phyloP scores from a whole-genome alignment of 2,113 vertebrate genomes.

The Epinephelus fuscoguttatus region DNA sequence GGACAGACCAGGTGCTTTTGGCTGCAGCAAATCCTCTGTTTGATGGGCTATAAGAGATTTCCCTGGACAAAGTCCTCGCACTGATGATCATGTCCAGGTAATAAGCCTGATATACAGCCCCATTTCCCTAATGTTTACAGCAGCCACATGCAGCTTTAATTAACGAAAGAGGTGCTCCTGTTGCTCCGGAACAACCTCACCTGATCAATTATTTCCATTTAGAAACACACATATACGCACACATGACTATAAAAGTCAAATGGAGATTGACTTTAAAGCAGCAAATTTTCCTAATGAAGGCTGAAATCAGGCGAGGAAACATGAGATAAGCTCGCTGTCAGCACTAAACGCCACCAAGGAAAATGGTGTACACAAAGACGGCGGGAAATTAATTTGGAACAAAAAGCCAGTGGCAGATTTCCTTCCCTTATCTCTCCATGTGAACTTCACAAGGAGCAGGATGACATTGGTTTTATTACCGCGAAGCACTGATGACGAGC shows the following conservation, averaged over 20 bases:
- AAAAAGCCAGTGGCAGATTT: slow-evolving; percentile 62
- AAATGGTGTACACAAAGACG: slow-evolving; percentile 57
- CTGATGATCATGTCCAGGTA: slow-evolving; percentile 64
- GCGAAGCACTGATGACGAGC: slow-evolving; percentile 65
- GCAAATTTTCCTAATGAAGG: slow-evolving; percentile 57
- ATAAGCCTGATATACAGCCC: slow-evolving; percentile 71
- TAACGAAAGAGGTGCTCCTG: slow-evolving; percentile 64
- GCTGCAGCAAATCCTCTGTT: slow-evolving; percentile 31
- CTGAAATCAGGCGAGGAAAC: slow-evolving; percentile 42
- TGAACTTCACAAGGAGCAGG: slow-evolving; percentile 74
- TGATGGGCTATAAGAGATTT: slow-evolving; percentile 49
- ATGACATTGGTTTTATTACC: slow-evolving; percentile 85
- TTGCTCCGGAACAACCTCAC: slow-evolving; percentile 57
- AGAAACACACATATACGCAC: slow-evolving; percentile 47
- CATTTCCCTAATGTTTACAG: slow-evolving; percentile 72
- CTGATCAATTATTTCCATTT: slow-evolving; percentile 74
- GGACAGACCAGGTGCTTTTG: slow-evolving; percentile 20
- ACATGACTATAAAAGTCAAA: slow-evolving; percentile 45
- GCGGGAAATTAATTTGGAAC: slow-evolving; percentile 65
- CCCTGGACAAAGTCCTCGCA: slow-evolving; percentile 31
- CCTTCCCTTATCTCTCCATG: slow-evolving; percentile 63
- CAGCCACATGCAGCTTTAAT: slow-evolving; percentile 76
- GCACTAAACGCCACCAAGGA: slow-evolving; percentile 57
- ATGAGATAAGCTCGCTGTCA: slow-evolving; percentile 58
- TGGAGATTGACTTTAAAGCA: slow-evolving; percentile 60